Evolutionary conservation across 2,113 vertebrate species (phyloP).

Genomic region (Brachyhypopomus gauderio): DNA sequence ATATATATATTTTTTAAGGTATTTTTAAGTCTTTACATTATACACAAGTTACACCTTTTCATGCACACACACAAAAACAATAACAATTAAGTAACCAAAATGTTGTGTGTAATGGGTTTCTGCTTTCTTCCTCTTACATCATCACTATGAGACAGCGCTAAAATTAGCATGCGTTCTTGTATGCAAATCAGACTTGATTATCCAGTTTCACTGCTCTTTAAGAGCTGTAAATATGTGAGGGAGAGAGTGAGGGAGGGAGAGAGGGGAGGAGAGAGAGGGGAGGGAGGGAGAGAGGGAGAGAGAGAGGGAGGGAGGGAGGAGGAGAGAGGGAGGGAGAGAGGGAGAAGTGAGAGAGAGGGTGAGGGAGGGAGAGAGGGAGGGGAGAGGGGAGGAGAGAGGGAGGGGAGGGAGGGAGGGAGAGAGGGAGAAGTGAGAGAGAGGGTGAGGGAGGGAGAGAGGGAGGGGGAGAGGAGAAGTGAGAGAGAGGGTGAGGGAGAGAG

Average conservation of each 20-base stretch:
- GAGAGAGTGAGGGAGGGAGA: background rate
- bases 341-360: background rate
- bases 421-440: background rate
- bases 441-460: background rate
- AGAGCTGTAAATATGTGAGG: conserved; percentile 42
- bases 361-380: background rate
- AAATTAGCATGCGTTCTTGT: conserved; percentile 54
- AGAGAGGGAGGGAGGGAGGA: background rate
- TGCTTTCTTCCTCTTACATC: conserved; percentile 58
- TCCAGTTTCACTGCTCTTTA: conserved; percentile 64
- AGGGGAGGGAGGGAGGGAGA: too few species aligned
- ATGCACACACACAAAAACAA: background rate
- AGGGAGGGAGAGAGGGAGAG: background rate
- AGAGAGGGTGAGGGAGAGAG: too few species aligned
- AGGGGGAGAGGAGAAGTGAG: background rate
- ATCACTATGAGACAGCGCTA: conserved; percentile 48
- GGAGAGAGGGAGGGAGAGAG: too few species aligned
- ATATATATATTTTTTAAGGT: too few species aligned
- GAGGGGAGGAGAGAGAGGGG: background rate
- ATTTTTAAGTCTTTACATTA: too few species aligned
- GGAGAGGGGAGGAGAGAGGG: too few species aligned
- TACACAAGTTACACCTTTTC: too few species aligned
- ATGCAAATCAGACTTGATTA: conserved; percentile 70
- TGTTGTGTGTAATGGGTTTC: conserved; percentile 25
- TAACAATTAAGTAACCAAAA: conserved; percentile 54